phyloP scores from a whole-genome alignment of 2,888 invertebrate genomes.

The Xylota sylvarum region DNA sequence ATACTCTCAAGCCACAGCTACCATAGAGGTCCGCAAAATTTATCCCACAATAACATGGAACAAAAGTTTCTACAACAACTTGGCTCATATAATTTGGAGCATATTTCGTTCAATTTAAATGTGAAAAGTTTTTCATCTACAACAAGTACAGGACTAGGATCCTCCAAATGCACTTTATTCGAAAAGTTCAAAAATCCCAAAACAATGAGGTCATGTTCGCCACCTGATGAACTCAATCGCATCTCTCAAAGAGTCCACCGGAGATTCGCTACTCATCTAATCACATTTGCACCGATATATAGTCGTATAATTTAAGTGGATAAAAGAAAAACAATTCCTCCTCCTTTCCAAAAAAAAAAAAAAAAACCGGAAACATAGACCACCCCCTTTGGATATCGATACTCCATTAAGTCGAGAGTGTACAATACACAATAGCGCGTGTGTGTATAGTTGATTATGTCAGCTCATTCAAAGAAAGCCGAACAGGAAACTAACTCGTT shows the following conservation, averaged over 20 bases:
- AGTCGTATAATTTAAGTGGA: slow-evolving; percentile 2
- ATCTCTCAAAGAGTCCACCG: neutral
- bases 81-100: slow-evolving; percentile 16
- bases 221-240: slow-evolving; percentile 5
- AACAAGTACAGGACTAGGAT: slow-evolving; percentile 1
- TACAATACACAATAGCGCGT: neutral
- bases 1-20: neutral
- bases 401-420: slow-evolving; percentile 61
- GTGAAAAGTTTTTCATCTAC: slow-evolving; percentile 18
- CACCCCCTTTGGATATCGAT: slow-evolving; percentile 52
- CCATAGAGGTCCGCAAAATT: neutral
- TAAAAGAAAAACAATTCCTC: slow-evolving; percentile 18
- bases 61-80: slow-evolving; percentile 26
- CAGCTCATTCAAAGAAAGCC: slow-evolving; percentile 70
- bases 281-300: neutral
- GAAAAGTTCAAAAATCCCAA: neutral
- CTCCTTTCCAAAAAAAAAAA: neutral
- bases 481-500: slow-evolving; percentile 74
- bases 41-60: slow-evolving; percentile 9
- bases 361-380: neutral
- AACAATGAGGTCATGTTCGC: slow-evolving; percentile 9
- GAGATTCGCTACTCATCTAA: slow-evolving; percentile 24
- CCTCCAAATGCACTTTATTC: neutral
- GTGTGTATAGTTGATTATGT: slow-evolving; percentile 67
- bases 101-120: slow-evolving; percentile 33